Evolutionary conservation across 2,888 invertebrate species (phyloP).

Genomic region (Xestia rhomboidea): DNA sequence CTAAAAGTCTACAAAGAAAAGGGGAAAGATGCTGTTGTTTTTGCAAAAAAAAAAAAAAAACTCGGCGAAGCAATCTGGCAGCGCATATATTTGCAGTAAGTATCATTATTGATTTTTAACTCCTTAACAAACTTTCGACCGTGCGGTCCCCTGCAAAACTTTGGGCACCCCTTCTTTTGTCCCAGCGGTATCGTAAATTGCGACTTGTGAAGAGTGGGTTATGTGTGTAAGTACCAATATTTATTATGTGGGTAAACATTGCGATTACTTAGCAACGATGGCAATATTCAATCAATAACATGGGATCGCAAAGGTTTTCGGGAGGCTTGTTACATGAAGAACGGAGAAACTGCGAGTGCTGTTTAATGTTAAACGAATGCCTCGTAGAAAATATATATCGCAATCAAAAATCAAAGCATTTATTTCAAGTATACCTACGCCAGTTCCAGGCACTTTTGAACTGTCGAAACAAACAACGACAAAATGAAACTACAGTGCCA

Average conservation of each 20-base stretch:
- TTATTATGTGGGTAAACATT: constrained; percentile 17
- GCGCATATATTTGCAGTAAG: constrained; percentile 35
- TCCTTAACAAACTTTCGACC: constrained; percentile 14
- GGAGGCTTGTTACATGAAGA: background rate
- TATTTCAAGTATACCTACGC: too few relatives aligned
- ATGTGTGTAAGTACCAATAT: constrained; percentile 21
- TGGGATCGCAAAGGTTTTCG: background rate
- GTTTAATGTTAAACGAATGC: background rate
- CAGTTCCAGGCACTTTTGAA: too few relatives aligned
- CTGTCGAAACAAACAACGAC: too few relatives aligned
- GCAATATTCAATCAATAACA: constrained; percentile 2
- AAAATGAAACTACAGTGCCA: too few relatives aligned
- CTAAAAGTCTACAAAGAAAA: constrained; percentile 16
- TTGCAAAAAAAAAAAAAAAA: constrained; percentile 17
- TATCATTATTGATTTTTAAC: constrained; percentile 39
- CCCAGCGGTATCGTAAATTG: constrained; percentile 38
- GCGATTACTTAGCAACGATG: background rate
- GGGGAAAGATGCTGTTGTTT: background rate
- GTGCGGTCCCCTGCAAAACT: constrained; percentile 29
- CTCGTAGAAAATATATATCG: background rate
- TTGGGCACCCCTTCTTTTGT: constrained; percentile 33
- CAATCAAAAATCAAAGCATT: too few relatives aligned
- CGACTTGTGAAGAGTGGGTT: constrained; percentile 19
- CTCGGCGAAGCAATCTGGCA: constrained; percentile 11
- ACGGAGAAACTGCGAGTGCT: background rate